These are phyloP conservation scores for Drosophila lowei DNA, from an alignment of 1,140 invertebrate species.

Conservation along the genomic window DNA sequence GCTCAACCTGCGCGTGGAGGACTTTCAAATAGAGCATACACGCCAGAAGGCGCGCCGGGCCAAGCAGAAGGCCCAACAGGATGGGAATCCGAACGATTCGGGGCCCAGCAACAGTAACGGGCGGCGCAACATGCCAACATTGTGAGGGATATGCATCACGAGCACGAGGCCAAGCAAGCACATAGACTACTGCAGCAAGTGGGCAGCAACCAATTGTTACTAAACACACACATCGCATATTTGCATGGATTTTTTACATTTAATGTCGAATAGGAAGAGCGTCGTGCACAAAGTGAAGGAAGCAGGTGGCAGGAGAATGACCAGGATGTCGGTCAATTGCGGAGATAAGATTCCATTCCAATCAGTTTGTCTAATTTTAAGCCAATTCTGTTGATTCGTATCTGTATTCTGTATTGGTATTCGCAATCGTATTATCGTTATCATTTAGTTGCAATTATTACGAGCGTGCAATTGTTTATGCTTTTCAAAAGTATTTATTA, in stretches of 20 bases:
- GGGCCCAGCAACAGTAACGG: conserved; percentile 50
- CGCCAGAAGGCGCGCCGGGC: conserved; percentile 76
- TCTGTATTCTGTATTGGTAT: conserved; percentile 45
- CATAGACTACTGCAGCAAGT: conserved; percentile 30
- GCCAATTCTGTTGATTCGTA: conserved; percentile 55
- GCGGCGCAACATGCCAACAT: conserved; percentile 70
- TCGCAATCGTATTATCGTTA: conserved; percentile 33
- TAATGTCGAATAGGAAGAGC: conserved; percentile 55
- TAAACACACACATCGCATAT: conserved; percentile 59
- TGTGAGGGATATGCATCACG: conserved; percentile 42
- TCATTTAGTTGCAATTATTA: conserved; percentile 72
- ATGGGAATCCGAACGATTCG: conserved; percentile 38
- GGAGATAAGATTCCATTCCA: conserved; percentile 58
- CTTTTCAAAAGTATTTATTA: conserved; percentile 80
- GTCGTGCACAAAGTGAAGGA: conserved; percentile 56
- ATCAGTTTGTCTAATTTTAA: conserved; percentile 66
- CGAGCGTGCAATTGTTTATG: conserved; percentile 77
- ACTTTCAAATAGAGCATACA: conserved; percentile 93
- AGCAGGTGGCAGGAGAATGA: conserved; percentile 44
- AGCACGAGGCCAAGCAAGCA: not conserved
- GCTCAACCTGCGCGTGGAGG: conserved; percentile 90
- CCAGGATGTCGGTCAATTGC: conserved; percentile 61
- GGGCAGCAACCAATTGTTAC: conserved; percentile 67
- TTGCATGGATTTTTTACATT: conserved; percentile 54
- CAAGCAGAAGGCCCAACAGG: conserved; percentile 78